Evolutionary conservation across 2,888 invertebrate genomes (phyloP), one percentile per base, ranked within the genome.

Genomic region (Chamaedrilus cognettii): DNA sequence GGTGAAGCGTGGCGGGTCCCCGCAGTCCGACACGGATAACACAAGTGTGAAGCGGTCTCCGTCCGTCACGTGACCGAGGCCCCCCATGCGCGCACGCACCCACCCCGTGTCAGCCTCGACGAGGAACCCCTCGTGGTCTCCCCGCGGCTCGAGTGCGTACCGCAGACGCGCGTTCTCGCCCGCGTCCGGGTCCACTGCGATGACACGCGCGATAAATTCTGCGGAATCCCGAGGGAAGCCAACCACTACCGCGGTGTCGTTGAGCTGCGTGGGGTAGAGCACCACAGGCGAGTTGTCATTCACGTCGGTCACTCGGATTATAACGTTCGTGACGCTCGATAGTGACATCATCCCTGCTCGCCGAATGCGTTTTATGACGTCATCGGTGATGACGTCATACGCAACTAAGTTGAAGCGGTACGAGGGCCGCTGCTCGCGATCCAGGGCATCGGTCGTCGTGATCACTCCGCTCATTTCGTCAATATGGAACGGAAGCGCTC

Each of bases 381-480:
- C 58, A n/a, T 58, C 58, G 19, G 34, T 34, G 58, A 58, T 28
- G 15, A 58, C 15, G 15, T 30, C 33, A 58, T 58, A 58, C n/a
- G 58, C 58, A 7, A 33, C 1, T 4, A 5, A 11, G n/a, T n/a
- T n/a, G n/a, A n/a, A n/a, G 19, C 42, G 42, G 19, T 42, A 19
- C 11, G 19, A 11, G 42, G 42, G 19, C 19, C 19, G 42, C 11
- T 42, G 11, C 19, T 42, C 73, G n/a, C 71, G 60, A 59, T 73
- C 73, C 23, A 73, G 64, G 2, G 57, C 32, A 42, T 30, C 26
- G 2, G 31, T 28, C 3, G 73, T 73, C 42, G 28, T 32, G 23
- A 73, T 69, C 59, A 61, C 49, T 2, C 72, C 72, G 3, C 67
- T 64, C 4, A 52, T 33, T 2, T 60, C 49, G 31, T 73, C 66